Evolutionary conservation across 2,797 vertebrate species (phyloP).

Genomic region (Gobio occitaniae): DNA sequence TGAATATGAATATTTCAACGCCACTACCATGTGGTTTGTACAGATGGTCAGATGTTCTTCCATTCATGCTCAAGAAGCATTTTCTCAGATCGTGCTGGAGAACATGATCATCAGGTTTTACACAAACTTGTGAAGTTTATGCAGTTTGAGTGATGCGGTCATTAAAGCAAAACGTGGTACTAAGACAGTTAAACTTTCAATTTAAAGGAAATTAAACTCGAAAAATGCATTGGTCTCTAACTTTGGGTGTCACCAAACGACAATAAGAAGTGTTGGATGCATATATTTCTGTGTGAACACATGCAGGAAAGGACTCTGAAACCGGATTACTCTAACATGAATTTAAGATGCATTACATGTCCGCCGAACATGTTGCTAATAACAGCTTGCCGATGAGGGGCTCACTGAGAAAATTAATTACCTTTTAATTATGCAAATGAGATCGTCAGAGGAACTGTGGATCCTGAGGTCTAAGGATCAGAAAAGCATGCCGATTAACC

Average conservation of each 20-base stretch:
- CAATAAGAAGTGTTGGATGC: not conserved
- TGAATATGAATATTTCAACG: not conserved
- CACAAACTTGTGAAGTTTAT: not conserved
- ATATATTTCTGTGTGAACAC: not conserved
- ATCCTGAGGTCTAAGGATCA: constrained; percentile 20
- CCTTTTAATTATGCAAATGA: constrained; percentile 55
- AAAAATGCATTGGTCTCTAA: not conserved
- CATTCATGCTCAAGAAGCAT: not conserved
- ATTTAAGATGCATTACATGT: constrained; percentile 42
- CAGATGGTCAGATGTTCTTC: not conserved
- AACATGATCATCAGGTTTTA: not conserved
- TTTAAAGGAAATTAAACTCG: not conserved
- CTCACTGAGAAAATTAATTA: constrained; percentile 53
- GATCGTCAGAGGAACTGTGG: constrained; percentile 13
- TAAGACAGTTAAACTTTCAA: not conserved
- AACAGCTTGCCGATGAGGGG: constrained; percentile 46
- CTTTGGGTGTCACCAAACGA: not conserved
- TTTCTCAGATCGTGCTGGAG: not conserved
- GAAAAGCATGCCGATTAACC: constrained; percentile 21
- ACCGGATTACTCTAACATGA: not conserved
- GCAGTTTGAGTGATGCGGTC: not conserved
- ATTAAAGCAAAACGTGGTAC: not conserved
- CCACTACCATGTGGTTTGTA: not conserved
- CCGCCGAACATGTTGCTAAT: constrained; percentile 26
- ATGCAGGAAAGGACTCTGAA: not conserved